Evolutionary conservation across 37 sponge, comb jelly and placozoan genomes (phyloP).

Genomic region (Dysidea cf. avara): DNA sequence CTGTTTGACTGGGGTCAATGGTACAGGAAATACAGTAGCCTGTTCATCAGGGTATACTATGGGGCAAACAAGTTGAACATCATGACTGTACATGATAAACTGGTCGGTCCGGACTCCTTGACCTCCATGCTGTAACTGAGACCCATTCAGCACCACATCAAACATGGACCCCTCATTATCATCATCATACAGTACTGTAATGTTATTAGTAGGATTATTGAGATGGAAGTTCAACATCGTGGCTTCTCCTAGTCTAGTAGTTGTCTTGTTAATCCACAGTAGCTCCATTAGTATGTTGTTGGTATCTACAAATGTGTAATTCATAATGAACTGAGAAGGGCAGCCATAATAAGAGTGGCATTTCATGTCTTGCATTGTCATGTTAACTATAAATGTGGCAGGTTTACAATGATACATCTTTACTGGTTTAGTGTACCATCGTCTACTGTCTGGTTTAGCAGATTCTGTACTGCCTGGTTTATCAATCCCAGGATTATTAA

Average conservation of each 20-base stretch:
- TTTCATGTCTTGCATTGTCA: slow-evolving; percentile 9
- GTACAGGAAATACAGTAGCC: slow-evolving; percentile 28
- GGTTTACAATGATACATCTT: slow-evolving; percentile 15
- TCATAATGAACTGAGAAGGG: slow-evolving; percentile 34
- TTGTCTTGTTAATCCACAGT: slow-evolving; percentile 46
- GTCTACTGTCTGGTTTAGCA: slow-evolving; percentile 40
- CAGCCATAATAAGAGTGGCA: slow-evolving; percentile 51
- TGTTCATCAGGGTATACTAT: slow-evolving; percentile 1
- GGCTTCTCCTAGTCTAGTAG: slow-evolving; percentile 61
- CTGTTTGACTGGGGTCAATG: slow-evolving; percentile 1
- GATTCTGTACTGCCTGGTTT: slow-evolving; percentile 48
- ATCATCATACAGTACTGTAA: too few species aligned
- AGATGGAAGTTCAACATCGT: slow-evolving; percentile 67
- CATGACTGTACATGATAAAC: neutral
- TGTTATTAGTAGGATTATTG: neutral
- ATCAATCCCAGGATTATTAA: slow-evolving; percentile 58
- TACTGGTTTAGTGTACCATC: neutral
- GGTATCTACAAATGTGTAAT: neutral
- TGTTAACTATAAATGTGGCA: slow-evolving; percentile 9
- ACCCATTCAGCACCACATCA: slow-evolving; percentile 50
- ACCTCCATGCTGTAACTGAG: slow-evolving; percentile 45
- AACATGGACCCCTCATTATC: too few species aligned
- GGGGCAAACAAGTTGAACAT: slow-evolving; percentile 9
- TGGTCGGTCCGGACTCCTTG: neutral
- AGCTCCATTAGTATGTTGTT: neutral